These are phyloP conservation scores for Globodera rostochiensis DNA, from an alignment of 1,140 invertebrate genomes.

Conservation along the genomic window DNA sequence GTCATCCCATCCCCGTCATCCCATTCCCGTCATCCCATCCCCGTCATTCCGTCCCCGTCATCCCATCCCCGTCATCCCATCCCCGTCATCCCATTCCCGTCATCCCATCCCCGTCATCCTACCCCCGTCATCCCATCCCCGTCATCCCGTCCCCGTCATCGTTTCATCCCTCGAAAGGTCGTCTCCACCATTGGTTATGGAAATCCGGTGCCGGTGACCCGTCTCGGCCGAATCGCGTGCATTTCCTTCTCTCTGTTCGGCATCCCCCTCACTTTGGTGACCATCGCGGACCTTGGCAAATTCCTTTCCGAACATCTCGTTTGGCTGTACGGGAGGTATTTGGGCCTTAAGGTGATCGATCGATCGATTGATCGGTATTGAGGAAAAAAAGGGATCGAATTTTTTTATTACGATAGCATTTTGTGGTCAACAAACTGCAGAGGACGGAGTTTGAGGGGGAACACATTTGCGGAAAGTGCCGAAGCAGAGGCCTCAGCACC, in stretches of 20 bases:
- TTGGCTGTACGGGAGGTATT: conserved; percentile 64
- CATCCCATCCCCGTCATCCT: neutral
- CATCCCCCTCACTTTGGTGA: conserved; percentile 64
- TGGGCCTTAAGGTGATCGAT: conserved; percentile 48
- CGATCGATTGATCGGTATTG: no score
- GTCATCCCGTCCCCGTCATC: conserved; percentile 31
- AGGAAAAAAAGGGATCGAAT: neutral
- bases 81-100: no score
- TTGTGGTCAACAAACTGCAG: conserved; percentile 17
- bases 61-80: no score
- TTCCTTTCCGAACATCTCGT: conserved; percentile 63
- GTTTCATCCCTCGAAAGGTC: neutral
- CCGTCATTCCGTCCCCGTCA: neutral
- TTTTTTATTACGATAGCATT: conserved; percentile 4
- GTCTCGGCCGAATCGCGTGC: conserved; percentile 55
- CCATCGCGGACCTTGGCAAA: conserved; percentile 65
- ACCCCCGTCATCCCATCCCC: neutral
- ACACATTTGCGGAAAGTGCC: conserved; percentile 60
- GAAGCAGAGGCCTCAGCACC: conserved; percentile 47
- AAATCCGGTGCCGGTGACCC: conserved; percentile 58
- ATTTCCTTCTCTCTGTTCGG: conserved; percentile 63
- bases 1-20: no score
- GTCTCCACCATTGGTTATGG: conserved; percentile 59
- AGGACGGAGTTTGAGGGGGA: conserved; percentile 41
- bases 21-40: no score